These are phyloP conservation scores for Sepioteuthis lessoniana DNA, from an alignment of 2,888 invertebrate genomes.

Conservation along the genomic window DNA sequence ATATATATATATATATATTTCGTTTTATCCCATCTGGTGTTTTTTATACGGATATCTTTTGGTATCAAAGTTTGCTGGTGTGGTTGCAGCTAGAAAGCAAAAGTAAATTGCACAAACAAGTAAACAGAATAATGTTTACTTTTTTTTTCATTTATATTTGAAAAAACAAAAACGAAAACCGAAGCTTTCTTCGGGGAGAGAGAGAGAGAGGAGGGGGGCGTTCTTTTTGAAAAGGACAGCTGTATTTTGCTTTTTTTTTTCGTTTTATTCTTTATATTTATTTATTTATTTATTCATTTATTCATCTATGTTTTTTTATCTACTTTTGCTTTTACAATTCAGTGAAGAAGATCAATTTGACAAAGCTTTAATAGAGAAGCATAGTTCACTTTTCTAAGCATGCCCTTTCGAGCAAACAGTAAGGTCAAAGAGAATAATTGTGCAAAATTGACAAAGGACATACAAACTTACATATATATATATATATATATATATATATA, in stretches of 20 bases:
- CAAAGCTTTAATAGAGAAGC: background rate
- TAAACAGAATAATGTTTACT: background rate
- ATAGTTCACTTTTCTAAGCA: background rate
- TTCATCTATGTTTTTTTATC: too few species aligned
- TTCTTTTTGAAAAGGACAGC: too few species aligned
- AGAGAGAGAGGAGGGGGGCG: too few species aligned
- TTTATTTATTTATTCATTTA: too few species aligned
- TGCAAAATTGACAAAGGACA: background rate
- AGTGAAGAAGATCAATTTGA: background rate
- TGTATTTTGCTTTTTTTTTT: too few species aligned
- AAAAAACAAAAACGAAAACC: too few species aligned
- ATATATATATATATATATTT: too few species aligned
- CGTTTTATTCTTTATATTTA: too few species aligned
- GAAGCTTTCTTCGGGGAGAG: too few species aligned
- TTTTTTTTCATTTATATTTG: too few species aligned
- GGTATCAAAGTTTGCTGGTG: constrained; percentile 4
- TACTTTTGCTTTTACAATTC: too few species aligned
- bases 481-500: constrained; percentile 33
- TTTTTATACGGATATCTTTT: background rate
- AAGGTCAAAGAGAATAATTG: constrained; percentile 6
- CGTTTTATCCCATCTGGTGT: too few species aligned
- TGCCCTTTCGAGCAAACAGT: constrained; percentile 8
- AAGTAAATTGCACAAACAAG: background rate
- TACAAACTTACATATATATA: background rate
- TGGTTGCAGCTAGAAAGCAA: background rate